Percentiles rank a stretch among this genome's conserved stretches.
These are phyloP conservation scores for Mastigias papua DNA, from an alignment of 30 jellyfish, hydroid and myxozoan species.

Conservation along the genomic window DNA sequence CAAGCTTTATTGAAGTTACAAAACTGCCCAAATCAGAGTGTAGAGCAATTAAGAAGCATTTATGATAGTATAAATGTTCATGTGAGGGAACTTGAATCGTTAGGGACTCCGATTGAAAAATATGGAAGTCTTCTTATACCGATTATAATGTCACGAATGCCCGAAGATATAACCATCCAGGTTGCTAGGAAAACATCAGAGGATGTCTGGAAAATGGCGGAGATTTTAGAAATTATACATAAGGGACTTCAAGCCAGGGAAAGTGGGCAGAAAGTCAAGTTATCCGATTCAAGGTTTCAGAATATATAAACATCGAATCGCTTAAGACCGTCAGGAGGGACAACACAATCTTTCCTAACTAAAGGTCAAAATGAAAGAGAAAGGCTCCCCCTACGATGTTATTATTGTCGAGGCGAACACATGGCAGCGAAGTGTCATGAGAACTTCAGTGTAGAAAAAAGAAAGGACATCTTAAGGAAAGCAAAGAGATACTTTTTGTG, in stretches of 20 bases:
- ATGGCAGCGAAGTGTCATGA: no score
- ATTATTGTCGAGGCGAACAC: not conserved
- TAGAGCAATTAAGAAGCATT: not conserved
- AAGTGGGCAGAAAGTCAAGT: not conserved
- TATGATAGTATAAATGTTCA: not conserved
- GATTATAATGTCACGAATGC: not conserved
- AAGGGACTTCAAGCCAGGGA: not conserved
- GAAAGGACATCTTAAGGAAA: not conserved
- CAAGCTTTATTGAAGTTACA: not conserved
- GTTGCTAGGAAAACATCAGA: not conserved
- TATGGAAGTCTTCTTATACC: not conserved
- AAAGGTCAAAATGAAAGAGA: not conserved
- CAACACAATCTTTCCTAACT: not conserved
- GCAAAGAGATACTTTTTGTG: not conserved
- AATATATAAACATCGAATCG: not conserved
- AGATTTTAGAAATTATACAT: not conserved
- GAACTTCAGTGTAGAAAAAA: no score
- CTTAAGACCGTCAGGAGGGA: not conserved
- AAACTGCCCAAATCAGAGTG: not conserved
- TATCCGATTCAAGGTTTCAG: not conserved
- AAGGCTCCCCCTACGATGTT: not conserved
- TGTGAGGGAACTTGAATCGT: not conserved
- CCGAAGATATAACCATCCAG: not conserved
- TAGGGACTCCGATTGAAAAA: not conserved
- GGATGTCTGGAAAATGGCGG: not conserved